A percentile compares a stretch with the other conserved stretches of the same genome.
Conservation (phyloP, 2,113 vertebrate species). For the Pygathrix nemaeus region DNA sequence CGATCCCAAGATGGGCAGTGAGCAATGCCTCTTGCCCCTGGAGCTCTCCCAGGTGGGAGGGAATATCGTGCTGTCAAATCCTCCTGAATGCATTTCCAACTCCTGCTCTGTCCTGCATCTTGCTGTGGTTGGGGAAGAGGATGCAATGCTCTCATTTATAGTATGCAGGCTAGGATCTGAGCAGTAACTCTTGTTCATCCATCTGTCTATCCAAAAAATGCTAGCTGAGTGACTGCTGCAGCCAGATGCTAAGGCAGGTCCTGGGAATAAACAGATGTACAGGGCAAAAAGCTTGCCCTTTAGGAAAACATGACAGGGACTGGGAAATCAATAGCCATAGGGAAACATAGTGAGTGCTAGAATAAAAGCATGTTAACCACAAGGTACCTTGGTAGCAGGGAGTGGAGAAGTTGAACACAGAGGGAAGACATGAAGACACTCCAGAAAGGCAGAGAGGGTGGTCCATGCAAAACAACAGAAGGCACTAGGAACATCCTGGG, state of each 20-base stretch:
- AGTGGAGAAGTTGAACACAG: background rate
- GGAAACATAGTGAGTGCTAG: background rate
- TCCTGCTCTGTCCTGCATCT: background rate
- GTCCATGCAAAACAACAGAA: background rate
- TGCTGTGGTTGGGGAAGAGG: background rate
- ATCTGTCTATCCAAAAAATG: background rate
- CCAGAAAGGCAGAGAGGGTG: background rate
- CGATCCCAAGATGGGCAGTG: background rate
- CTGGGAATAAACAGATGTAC: background rate
- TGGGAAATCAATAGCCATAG: background rate
- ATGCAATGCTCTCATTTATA: background rate
- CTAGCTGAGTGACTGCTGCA: accelerated
- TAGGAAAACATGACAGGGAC: background rate
- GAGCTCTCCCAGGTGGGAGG: accelerated
- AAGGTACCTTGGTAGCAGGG: background rate
- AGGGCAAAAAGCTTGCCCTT: background rate
- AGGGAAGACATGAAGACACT: background rate
- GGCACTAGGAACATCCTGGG: background rate
- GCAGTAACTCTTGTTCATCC: background rate
- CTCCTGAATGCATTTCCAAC: background rate
- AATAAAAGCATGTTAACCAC: no score
- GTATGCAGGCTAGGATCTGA: background rate
- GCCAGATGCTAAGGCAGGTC: background rate
- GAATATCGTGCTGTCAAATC: background rate
- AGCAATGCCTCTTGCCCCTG: background rate